Evolutionary conservation across 2,888 invertebrate species (phyloP), one percentile per base, ranked within the genome.

Genomic region (Lasioglossum calceatum): DNA sequence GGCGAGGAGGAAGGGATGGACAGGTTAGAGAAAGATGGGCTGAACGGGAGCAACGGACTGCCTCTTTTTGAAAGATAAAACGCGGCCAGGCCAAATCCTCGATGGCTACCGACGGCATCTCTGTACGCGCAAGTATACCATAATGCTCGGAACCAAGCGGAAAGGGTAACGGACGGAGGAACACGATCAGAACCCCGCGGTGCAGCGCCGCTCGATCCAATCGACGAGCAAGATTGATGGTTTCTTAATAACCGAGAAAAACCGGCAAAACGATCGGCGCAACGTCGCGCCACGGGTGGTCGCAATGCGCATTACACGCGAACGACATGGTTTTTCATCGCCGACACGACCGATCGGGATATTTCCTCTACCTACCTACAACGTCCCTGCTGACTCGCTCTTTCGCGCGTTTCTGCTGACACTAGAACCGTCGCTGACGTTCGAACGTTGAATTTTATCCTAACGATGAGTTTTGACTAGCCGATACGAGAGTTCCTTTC

Each of bases 171-270:
- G 88, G 76, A 89, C 87, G 76, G 72, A 80, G 86, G 86, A 90
- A 87, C 77, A 89, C 86, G 79, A 84, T 80, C 85, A 84, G 90
- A 90, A 90, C 88, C 92, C 92, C 87, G 92, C 81, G 89, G 92
- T 85, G 92, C 87, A 77, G 84, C 87, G 87, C 82, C 84, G 86
- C 81, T 88, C 89, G 92, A 93, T 92, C 91, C 89, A 87, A 92
- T 91, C 90, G 90, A 80, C 87, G 89, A 89, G 90, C 86, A 93
- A 94, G 94, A 94, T 94, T 94, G 93, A 94, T 94, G 93, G 92
- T 93, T 93, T 93, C 93, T 94, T 94, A 94, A 94, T 94, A 94
- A 94, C 93, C 93, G 93, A 94, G 93, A 94, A 94, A 94, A 94
- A 93, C 93, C 92, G 92, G 93, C 92, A 94, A 94, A 94, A 94